A percentile compares a stretch with the other conserved stretches of the same genome.
phyloP scores from a whole-genome alignment of 2,113 vertebrate genomes.

The Capricornis sumatraensis region DNA sequence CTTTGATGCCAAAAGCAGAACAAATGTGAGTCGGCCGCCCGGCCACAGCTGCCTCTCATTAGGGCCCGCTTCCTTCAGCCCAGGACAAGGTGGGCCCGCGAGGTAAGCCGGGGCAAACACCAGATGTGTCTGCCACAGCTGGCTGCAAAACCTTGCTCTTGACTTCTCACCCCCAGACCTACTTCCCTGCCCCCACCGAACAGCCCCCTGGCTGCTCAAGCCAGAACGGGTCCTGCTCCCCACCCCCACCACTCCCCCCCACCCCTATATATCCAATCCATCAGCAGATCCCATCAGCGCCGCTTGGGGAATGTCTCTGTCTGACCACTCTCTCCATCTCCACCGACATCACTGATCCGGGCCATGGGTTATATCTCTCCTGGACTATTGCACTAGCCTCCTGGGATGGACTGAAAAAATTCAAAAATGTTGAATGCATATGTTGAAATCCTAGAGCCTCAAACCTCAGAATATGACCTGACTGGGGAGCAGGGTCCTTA shows the following conservation, averaged over 20 bases:
- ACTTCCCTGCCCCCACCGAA: not conserved
- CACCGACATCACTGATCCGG: not conserved
- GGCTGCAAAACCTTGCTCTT: slow-evolving; percentile 49
- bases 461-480: not conserved
- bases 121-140: slow-evolving; percentile 62
- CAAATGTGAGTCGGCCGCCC: slow-evolving; percentile 73
- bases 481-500: not conserved
- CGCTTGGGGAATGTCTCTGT: not conserved
- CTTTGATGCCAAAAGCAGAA: slow-evolving; percentile 81
- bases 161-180: slow-evolving; percentile 15
- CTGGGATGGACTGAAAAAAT: not conserved
- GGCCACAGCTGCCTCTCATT: slow-evolving; percentile 78
- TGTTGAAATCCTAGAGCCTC: not conserved
- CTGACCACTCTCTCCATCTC: not conserved
- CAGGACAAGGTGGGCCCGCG: slow-evolving; percentile 55
- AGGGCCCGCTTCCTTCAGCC: slow-evolving; percentile 69
- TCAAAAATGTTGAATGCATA: not conserved
- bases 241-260: not conserved
- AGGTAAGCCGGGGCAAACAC: slow-evolving; percentile 67
- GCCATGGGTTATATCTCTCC: not conserved
- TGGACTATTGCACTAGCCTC: not conserved
- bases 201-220: not conserved
- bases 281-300: not conserved
- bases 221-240: not conserved
- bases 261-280: not conserved